Base-by-base conservation (phyloP, 2,113 vertebrate genomes). In the Phycodurus eques region DNA sequence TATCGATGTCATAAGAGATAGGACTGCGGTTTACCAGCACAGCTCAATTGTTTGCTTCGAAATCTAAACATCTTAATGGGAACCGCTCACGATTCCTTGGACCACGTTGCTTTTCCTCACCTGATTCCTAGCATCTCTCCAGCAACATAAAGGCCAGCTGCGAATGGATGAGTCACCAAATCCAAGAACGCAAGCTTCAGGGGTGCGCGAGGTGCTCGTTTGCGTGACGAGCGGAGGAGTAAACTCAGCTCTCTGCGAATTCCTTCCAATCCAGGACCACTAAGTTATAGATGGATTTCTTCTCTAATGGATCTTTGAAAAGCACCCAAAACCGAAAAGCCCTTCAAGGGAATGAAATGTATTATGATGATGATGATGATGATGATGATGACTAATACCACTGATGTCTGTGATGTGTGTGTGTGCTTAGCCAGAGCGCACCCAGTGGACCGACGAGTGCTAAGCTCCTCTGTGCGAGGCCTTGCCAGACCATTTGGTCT, bases 1-100 rank as follows among this genome's bases (percentile, higher is more conserved):
- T 74, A 68, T 70, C 82, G 82, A 91, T 90, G 68, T 78, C 85
- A 85, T 83, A 57, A 77, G 67, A 78, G 81, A 86, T 72, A 74
- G 61, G 3, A 70, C 78, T 69, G 75, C 56, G 27, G 54, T 80
- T 83, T 83, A 76, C 72, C 76, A 72, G 75, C 11, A 73, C 53
- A 68, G 68, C 64, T 0, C 68, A 14, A 73, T 67, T 67, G 27
- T 77, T 78, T 79, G 27, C 22, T 64, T 70, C 22, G 22, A 43
- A 43, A 73, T 79, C 39, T 67, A 69, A 80, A 74, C 12, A 15
- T 69, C 79, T 85, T 77, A 72, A 81, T 85, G 77, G 61, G 71
- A 72, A 79, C 68, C 77, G 71, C 75, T 60, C 42, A 39, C 70
- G 4, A 46, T 42, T 83, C 84, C 67, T 75, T 80, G 64, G 75